Evolutionary conservation across 2,113 vertebrate species (phyloP).

Genomic region (Strigops habroptila): DNA sequence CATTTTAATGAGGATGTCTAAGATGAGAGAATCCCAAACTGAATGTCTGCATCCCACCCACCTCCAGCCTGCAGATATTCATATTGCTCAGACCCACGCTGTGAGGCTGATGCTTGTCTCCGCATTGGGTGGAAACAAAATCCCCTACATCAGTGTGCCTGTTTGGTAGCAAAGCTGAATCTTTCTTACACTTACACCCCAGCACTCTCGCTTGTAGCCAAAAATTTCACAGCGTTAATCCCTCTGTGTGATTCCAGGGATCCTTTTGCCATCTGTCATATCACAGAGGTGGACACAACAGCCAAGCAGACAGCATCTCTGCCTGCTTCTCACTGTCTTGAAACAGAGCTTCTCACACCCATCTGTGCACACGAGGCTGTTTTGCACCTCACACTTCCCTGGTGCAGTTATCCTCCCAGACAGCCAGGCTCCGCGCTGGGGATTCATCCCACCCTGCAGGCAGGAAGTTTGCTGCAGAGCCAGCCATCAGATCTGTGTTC

Average conservation of each 20-base stretch:
- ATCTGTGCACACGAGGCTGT: neutral
- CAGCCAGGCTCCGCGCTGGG: neutral
- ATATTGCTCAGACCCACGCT: rapidly evolving
- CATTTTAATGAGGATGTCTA: neutral
- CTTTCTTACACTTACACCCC: neutral
- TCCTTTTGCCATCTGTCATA: neutral
- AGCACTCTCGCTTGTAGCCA: neutral
- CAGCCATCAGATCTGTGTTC: neutral
- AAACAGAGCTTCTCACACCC: neutral
- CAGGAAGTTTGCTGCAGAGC: neutral
- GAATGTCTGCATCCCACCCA: neutral
- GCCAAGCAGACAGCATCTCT: neutral
- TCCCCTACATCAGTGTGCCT: neutral
- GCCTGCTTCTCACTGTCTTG: neutral
- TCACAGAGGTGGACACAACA: neutral
- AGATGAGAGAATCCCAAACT: neutral
- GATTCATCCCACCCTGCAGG: neutral
- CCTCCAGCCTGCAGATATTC: neutral
- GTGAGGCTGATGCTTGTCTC: neutral
- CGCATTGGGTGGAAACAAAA: neutral
- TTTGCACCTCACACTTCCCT: neutral
- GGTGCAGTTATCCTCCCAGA: neutral
- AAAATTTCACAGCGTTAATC: neutral
- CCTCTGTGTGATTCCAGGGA: neutral
- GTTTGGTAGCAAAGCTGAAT: neutral